Conservation (phyloP, 2,113 vertebrate genomes). For the Myotis yumanensis region DNA sequence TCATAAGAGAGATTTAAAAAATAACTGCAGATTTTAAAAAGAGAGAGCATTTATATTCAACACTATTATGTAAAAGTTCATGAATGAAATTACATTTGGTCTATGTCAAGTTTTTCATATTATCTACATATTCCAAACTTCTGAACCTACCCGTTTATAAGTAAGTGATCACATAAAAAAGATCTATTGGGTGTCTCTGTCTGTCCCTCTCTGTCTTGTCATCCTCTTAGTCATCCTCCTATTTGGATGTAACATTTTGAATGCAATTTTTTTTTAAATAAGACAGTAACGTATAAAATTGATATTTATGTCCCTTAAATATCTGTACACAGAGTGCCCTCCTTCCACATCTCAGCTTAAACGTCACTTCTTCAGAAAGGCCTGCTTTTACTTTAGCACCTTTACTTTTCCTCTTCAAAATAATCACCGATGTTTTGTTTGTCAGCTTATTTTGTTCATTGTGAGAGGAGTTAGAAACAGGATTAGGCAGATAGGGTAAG, state of each 20-base stretch:
- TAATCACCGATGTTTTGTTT: not conserved
- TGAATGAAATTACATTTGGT: not conserved
- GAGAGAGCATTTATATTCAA: not conserved
- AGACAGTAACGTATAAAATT: not conserved
- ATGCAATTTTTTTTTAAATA: conserved; percentile 28
- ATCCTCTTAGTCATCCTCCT: not conserved
- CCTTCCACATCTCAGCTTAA: not conserved
- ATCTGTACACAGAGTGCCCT: not conserved
- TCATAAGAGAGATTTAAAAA: not conserved
- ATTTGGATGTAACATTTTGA: not conserved
- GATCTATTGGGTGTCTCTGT: not conserved
- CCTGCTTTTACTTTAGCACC: not conserved
- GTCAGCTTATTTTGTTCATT: no score
- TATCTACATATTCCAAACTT: not conserved
- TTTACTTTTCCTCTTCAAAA: not conserved
- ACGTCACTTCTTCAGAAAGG: not conserved
- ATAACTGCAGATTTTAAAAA: not conserved
- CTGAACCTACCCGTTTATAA: not conserved
- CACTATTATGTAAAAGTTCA: not conserved
- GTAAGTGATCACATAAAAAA: not conserved
- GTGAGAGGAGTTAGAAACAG: no score
- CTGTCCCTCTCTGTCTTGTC: not conserved
- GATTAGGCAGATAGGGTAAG: no score
- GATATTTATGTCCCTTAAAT: not conserved
- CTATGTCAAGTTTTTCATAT: not conserved